Conservation (phyloP, 2,113 vertebrate species). For the Sitta europaea region DNA sequence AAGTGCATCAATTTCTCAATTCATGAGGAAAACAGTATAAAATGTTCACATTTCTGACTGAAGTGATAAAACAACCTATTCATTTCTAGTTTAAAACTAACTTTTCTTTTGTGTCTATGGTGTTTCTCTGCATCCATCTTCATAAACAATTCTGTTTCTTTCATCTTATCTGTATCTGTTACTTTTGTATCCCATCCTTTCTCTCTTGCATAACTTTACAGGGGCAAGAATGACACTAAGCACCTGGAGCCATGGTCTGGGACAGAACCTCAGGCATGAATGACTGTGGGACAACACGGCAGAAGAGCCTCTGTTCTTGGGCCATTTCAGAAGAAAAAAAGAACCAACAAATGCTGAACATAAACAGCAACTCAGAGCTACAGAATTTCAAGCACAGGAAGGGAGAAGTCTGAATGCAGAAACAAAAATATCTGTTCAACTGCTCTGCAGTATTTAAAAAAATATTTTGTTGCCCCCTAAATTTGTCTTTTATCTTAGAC, state of each 20-base stretch:
- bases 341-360: background rate
- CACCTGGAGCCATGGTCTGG: background rate
- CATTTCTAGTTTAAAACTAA: background rate
- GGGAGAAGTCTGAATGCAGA: background rate
- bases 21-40: background rate
- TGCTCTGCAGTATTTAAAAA: background rate
- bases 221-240: background rate
- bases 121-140: background rate
- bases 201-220: background rate
- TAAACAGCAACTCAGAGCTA: background rate
- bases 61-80: background rate
- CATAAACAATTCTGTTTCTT: background rate
- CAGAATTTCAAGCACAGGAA: background rate
- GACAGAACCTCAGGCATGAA: background rate
- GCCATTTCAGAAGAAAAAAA: background rate
- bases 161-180: background rate
- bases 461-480: background rate
- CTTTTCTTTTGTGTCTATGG: background rate
- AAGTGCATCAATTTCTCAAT: background rate
- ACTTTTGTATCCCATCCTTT: background rate
- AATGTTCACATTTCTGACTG: background rate
- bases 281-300: rapidly evolving
- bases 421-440: background rate
- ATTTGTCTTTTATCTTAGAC: background rate
- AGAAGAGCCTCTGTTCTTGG: background rate